These are phyloP conservation scores for Pitangus sulphuratus DNA, from an alignment of 2,797 vertebrate species.

Conservation along the genomic window DNA sequence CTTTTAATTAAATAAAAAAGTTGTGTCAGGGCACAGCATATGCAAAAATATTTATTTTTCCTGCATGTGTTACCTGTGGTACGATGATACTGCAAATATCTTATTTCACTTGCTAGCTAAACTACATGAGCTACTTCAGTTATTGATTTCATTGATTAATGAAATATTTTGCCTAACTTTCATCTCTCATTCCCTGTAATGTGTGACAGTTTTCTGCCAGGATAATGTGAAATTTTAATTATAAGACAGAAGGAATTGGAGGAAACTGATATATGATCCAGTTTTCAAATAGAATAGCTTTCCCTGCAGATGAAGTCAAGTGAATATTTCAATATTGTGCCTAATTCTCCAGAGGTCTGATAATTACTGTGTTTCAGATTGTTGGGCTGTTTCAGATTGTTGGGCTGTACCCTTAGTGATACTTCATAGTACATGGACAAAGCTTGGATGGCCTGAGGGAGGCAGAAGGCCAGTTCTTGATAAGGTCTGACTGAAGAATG, in stretches of 20 bases:
- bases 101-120: not conserved
- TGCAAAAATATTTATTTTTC: not conserved
- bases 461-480: not conserved
- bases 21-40: not conserved
- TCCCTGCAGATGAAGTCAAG: not conserved
- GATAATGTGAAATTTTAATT: not conserved
- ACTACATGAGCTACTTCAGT: not conserved
- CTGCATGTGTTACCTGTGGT: not conserved
- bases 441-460: not conserved
- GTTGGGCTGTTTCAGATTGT: too few relatives aligned
- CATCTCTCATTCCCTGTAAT: not conserved
- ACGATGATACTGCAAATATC: not conserved
- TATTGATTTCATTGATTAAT: not conserved
- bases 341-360: not conserved
- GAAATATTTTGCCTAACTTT: not conserved
- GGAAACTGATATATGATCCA: not conserved
- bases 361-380: not conserved
- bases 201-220: not conserved
- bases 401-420: not conserved
- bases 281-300: not conserved
- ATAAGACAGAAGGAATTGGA: not conserved
- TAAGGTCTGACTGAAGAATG: not conserved
- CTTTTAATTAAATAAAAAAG: not conserved
- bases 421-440: not conserved
- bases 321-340: rapidly evolving